Percentiles rank a stretch among this genome's conserved stretches.
Conservation (phyloP, 1,140 invertebrate species). For the Drosophila ercepeae region DNA sequence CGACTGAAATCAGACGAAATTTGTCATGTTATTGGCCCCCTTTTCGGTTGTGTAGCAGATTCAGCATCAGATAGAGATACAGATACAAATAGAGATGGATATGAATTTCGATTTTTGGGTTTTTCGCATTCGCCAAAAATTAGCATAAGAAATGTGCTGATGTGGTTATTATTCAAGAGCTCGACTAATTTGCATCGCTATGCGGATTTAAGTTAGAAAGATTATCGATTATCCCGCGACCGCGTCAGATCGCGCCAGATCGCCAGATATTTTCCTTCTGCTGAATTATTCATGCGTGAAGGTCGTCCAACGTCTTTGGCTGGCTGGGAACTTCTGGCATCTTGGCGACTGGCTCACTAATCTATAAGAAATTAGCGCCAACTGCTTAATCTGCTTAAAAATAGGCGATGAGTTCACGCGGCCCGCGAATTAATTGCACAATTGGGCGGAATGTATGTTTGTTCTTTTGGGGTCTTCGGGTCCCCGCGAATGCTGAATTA, state of each 20-base stretch:
- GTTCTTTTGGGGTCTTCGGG: constrained; percentile 36
- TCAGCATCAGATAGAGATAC: constrained; percentile 29
- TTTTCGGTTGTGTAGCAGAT: constrained; percentile 46
- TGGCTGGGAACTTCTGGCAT: constrained; percentile 47
- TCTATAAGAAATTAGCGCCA: constrained; percentile 54
- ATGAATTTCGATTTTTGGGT: constrained; percentile 55
- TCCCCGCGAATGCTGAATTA: constrained; percentile 51
- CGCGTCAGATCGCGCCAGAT: constrained; percentile 9
- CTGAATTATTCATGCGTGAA: constrained; percentile 57
- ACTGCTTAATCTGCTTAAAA: constrained; percentile 59
- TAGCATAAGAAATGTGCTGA: constrained; percentile 81
- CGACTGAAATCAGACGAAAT: constrained; percentile 29
- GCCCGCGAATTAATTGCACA: constrained; percentile 52
- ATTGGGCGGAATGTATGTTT: constrained; percentile 54
- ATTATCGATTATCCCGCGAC: constrained; percentile 45
- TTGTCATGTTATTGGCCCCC: constrained; percentile 58
- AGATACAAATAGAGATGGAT: constrained; percentile 33
- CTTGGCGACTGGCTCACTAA: constrained; percentile 49
- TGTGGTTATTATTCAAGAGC: constrained; percentile 40
- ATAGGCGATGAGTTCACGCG: constrained; percentile 76
- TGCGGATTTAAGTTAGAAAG: constrained; percentile 76
- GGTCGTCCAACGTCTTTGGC: constrained; percentile 53
- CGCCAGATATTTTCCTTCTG: constrained; percentile 36
- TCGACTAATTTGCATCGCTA: constrained; percentile 75
- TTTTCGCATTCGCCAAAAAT: constrained; percentile 76